Conservation (phyloP, 2,113 vertebrate species). For the Myotis yumanensis region DNA sequence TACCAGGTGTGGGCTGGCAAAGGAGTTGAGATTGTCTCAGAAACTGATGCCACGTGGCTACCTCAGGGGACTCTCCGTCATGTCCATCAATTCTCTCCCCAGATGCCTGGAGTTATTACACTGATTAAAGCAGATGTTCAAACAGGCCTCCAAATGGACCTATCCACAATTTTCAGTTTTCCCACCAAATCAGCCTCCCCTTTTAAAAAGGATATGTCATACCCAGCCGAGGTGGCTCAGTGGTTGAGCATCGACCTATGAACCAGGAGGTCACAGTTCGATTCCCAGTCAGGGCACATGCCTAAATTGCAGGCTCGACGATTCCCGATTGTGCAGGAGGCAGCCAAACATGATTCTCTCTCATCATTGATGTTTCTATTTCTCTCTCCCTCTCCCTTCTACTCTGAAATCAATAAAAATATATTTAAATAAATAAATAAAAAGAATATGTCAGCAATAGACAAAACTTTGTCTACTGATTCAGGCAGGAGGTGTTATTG, state of each 20-base stretch:
- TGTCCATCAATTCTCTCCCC: background rate
- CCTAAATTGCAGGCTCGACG: no score
- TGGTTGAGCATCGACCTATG: no score
- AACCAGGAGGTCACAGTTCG: no score
- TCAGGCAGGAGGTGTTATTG: background rate
- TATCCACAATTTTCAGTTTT: background rate
- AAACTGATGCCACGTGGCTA: background rate
- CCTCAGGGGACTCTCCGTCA: background rate
- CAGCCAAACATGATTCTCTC: no score
- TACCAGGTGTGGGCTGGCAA: background rate
- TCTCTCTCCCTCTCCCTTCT: no score
- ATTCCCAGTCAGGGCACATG: no score
- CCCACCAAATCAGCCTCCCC: background rate
- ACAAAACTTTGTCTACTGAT: background rate
- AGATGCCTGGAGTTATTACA: no score
- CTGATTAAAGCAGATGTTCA: background rate
- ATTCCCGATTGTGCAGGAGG: no score
- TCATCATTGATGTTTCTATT: no score
- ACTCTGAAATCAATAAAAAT: no score
- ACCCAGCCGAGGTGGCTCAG: no score
- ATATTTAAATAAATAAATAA: background rate
- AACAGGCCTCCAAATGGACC: background rate
- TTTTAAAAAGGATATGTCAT: background rate
- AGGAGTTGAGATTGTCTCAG: slow-evolving; percentile 3
- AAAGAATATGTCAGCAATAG: background rate